Evolutionary conservation across 2,113 vertebrate genomes (phyloP).

Genomic region (Carlito syrichta): DNA sequence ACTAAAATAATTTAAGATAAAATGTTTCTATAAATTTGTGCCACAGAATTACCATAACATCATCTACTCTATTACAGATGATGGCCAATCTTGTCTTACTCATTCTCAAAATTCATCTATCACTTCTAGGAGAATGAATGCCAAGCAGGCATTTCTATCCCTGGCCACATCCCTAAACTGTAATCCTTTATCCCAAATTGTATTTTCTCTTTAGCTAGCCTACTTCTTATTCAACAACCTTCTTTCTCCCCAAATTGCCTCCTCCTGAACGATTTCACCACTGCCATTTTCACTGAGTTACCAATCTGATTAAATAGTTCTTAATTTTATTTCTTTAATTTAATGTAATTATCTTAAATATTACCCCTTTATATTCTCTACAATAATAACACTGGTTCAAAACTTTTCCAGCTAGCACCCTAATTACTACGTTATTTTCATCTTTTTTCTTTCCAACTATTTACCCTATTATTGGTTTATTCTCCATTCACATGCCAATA

Average conservation of each 20-base stretch:
- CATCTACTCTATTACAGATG: background rate
- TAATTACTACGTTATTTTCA: background rate
- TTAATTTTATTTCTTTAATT: constrained; percentile 19
- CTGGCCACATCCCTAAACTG: background rate
- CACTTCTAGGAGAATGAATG: constrained; percentile 25
- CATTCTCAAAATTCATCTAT: constrained; percentile 31
- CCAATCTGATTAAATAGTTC: constrained; percentile 1
- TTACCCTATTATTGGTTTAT: background rate
- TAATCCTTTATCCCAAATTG: constrained; percentile 44
- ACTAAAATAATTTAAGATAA: constrained; percentile 53
- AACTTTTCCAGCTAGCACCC: background rate
- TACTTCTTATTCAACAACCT: constrained; percentile 39
- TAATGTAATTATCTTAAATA: constrained; percentile 22
- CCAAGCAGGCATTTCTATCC: constrained; percentile 22
- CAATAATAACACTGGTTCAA: constrained; percentile 1
- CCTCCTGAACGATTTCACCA: background rate
- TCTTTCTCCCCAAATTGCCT: background rate
- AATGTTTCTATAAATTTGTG: constrained; percentile 56
- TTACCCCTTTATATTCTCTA: constrained; percentile 31
- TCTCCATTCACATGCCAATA: background rate
- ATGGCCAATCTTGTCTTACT: constrained; percentile 20
- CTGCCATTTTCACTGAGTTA: background rate
- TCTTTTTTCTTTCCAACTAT: background rate
- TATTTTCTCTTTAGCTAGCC: constrained; percentile 21
- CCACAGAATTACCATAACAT: constrained; percentile 38